Evolutionary conservation across 2,888 invertebrate species (phyloP), one percentile per base, ranked within the genome.

Genomic region (Himalopsyche kuldschensis): DNA sequence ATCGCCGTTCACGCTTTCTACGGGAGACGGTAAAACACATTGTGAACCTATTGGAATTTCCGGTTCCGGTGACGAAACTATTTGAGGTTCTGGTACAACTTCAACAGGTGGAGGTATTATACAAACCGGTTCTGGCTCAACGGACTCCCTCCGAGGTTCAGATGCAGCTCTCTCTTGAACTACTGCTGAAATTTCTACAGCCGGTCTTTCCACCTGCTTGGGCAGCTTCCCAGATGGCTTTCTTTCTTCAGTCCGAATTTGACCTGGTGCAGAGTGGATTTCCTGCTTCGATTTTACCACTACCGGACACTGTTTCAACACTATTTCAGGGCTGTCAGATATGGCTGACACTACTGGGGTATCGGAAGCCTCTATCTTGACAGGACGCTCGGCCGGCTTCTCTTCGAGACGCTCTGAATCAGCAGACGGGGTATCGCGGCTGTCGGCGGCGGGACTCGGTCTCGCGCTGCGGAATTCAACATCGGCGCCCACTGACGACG

Each of bases 341-440:
- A 94, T 94, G 86, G 95, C 95, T 85, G 95, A 95, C 82, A 95
- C 95, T 86, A 95, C 92, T 75, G 95, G 95, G 35, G 94, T 94
- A 88, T 91, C 91, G 27, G 80, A 75, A 24, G 55, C 55, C 55
- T 55, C 55, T 5, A 55, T 55, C 6, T 55, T 55, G 24, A 55
- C 10, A 55, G 55, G 20, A 6, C 55, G 55, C 20, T 55, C 55
- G 10, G 6, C 31, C 6, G 75, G 75, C 31, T 8, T 75, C 10
- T 75, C 75, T 8, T 75, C 75, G 10, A n/a, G 75, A 20, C 55
- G 55, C 55, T 55, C 55, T 41, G 41, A 15, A 24, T 55, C 55
- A 55, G 78, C 35, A n/a, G 35, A 24, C 32, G 35, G n/a, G 1
- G 78, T 20, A 8, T 35, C 31, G n/a, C 78, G 24, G 24, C 78